Evolutionary conservation across 2,113 vertebrate species (phyloP).

Genomic region (Osmerus mordax): DNA sequence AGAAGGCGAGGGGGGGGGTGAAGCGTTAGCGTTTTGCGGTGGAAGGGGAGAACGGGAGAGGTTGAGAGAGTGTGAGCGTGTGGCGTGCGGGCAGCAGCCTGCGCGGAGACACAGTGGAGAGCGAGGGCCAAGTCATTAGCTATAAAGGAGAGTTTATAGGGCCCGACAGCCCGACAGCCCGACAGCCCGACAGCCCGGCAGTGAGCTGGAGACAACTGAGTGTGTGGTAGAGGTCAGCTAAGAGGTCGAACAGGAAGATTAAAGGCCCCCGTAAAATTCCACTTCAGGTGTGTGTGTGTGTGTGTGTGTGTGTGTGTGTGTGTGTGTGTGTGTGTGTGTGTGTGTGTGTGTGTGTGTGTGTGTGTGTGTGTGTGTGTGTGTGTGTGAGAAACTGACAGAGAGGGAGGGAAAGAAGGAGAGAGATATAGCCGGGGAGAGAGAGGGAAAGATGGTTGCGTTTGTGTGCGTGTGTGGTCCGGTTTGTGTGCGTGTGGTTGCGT

Average conservation of each 20-base stretch:
- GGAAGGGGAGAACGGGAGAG: too few species aligned
- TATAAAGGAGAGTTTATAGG: conserved; percentile 24
- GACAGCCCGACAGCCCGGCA: conserved; percentile 12
- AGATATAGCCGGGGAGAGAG: too few species aligned
- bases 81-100: neutral
- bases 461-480: too few species aligned
- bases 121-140: conserved; percentile 7
- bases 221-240: conserved; percentile 43
- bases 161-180: neutral
- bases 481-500: neutral
- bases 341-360: neutral
- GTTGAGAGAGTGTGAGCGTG: neutral
- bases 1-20: too few species aligned
- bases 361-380: neutral
- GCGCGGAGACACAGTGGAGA: neutral
- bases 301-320: neutral
- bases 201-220: conserved; percentile 21
- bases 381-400: neutral
- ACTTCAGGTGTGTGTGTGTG: neutral
- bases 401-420: too few species aligned
- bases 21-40: too few species aligned
- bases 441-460: too few species aligned
- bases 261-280: conserved; percentile 27
- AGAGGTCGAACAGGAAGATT: conserved; percentile 27
- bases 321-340: neutral